phyloP scores from a whole-genome alignment of 2,888 invertebrate genomes.

The Mesochorus sp. region DNA sequence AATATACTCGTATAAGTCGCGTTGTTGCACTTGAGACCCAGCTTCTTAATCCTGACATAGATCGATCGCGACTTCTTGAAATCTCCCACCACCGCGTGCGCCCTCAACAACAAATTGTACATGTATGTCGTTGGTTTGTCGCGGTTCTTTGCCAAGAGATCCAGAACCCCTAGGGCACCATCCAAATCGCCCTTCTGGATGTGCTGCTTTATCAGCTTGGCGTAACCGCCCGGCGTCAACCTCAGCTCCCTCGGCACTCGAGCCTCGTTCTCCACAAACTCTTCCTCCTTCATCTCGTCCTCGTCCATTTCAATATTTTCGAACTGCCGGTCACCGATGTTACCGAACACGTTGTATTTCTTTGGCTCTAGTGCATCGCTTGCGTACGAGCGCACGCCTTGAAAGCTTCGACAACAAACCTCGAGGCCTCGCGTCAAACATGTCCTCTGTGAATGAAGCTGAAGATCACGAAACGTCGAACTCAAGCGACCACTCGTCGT shows the following conservation, averaged over 20 bases:
- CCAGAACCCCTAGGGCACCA: conserved; percentile 91
- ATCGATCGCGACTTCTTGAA: conserved; percentile 93
- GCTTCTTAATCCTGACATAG: conserved; percentile 91
- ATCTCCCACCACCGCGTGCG: conserved; percentile 92
- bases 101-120: conserved; percentile 92
- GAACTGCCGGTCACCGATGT: conserved; percentile 66
- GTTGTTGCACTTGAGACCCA: conserved; percentile 86
- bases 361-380: conserved; percentile 44
- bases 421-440: no score
- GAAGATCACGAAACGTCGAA: neutral
- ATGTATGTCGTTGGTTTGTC: conserved; percentile 91
- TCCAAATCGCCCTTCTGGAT: conserved; percentile 86
- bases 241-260: conserved; percentile 74
- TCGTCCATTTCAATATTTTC: conserved; percentile 71
- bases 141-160: conserved; percentile 90
- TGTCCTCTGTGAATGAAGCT: no score
- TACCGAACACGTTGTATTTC: conserved; percentile 71
- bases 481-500: neutral
- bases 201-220: conserved; percentile 87
- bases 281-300: conserved; percentile 72
- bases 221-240: conserved; percentile 86
- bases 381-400: conserved; percentile 10
- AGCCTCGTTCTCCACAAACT: conserved; percentile 67
- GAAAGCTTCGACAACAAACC: neutral
- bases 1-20: conserved; percentile 93